Evolutionary conservation across 2,797 vertebrate species (phyloP).

Genomic region (Alca torda): DNA sequence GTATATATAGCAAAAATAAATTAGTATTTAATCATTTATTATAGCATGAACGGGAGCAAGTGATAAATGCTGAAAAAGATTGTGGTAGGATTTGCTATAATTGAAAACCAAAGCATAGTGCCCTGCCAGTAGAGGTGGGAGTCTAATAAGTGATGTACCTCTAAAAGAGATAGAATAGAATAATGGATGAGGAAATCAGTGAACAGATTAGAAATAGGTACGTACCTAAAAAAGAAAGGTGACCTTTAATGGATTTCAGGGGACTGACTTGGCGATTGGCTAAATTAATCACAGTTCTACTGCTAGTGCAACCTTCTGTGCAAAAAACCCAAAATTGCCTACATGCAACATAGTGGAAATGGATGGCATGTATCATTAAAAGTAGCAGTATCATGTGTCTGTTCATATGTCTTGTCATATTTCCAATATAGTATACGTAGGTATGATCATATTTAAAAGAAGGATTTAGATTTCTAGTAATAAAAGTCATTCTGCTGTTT

Average conservation of each 20-base stretch:
- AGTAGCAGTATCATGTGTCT: not conserved
- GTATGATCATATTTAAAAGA: conserved; percentile 46
- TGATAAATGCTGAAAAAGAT: conserved; percentile 57
- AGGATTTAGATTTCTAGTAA: conserved; percentile 58
- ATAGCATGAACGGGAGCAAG: conserved; percentile 34
- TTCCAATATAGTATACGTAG: conserved; percentile 15
- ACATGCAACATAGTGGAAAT: not conserved
- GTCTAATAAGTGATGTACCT: conserved; percentile 44
- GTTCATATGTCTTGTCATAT: not conserved
- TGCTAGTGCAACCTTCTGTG: conserved; percentile 18
- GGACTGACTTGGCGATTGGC: conserved; percentile 18
- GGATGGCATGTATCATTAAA: not conserved
- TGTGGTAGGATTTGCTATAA: conserved; percentile 36
- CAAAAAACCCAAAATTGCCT: conserved; percentile 19
- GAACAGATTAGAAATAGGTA: conserved; percentile 39
- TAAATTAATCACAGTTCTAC: conserved; percentile 56
- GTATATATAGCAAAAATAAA: conserved; percentile 47
- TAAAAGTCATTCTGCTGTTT: conserved; percentile 72
- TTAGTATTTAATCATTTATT: conserved; percentile 62
- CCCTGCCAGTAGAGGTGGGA: conserved; percentile 50
- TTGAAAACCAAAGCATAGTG: conserved; percentile 58
- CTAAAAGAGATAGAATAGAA: conserved; percentile 24
- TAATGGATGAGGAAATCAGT: conserved; percentile 52
- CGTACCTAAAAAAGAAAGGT: conserved; percentile 34
- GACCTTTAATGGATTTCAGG: conserved; percentile 50